A percentile compares a stretch with the other conserved stretches of the same genome.
Evolutionary conservation across 2,113 vertebrate genomes (phyloP).

Genomic region (Bufo gargarizans): DNA sequence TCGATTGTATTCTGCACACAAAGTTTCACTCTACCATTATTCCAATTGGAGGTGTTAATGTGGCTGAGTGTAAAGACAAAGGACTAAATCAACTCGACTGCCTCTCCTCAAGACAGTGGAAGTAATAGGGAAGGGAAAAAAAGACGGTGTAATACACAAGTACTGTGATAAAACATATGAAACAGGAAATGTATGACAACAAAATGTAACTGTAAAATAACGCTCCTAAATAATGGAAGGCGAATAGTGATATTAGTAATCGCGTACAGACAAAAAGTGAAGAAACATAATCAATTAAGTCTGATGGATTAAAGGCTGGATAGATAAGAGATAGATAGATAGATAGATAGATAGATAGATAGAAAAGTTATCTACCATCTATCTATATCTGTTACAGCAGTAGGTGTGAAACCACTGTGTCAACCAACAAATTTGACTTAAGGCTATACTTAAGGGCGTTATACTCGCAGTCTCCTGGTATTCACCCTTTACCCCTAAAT

Average conservation of each 20-base stretch:
- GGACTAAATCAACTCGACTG: background rate
- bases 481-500: too few species aligned
- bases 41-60: slow-evolving; percentile 20
- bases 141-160: background rate
- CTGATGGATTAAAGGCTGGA: background rate
- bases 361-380: too few species aligned
- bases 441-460: too few species aligned
- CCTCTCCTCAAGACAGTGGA: background rate
- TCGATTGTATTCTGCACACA: slow-evolving; percentile 36
- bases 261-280: background rate
- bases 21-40: slow-evolving; percentile 39
- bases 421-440: too few species aligned
- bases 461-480: too few species aligned
- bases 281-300: background rate
- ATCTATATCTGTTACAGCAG: too few species aligned
- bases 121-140: background rate
- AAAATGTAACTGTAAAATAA: background rate
- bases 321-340: background rate
- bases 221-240: background rate
- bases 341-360: slow-evolving; percentile 1
- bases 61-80: slow-evolving; percentile 15
- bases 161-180: background rate
- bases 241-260: background rate
- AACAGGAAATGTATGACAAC: background rate
- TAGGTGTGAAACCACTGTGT: too few species aligned